Evolutionary conservation across 1,140 invertebrate species (phyloP).

Genomic region (Goniozus legneri): DNA sequence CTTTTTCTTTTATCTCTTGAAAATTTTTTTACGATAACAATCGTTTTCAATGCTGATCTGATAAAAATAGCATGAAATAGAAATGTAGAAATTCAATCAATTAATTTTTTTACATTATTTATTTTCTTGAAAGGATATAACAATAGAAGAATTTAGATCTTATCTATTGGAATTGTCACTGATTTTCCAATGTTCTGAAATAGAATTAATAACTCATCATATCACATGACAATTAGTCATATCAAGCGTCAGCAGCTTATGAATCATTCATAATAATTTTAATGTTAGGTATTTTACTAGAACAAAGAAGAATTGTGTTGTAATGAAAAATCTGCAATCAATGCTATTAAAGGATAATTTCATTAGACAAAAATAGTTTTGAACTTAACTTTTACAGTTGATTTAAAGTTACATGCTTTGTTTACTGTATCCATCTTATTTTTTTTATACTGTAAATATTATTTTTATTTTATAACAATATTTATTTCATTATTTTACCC

Average conservation of each 20-base stretch:
- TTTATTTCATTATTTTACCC: slow-evolving; percentile 34
- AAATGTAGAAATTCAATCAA: not conserved
- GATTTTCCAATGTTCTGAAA: no score
- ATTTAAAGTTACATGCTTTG: no score
- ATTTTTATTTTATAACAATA: slow-evolving; percentile 6
- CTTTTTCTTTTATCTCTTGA: no score
- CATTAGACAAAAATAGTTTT: not conserved
- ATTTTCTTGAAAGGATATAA: not conserved
- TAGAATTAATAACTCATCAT: not conserved
- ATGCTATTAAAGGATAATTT: not conserved
- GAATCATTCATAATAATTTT: not conserved
- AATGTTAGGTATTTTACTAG: not conserved
- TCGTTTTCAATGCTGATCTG: not conserved
- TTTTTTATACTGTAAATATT: not conserved
- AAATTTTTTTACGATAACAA: no score
- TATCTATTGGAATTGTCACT: no score
- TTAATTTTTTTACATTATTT: not conserved
- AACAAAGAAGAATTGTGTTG: not conserved
- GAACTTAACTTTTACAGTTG: not conserved
- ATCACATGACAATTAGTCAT: slow-evolving; percentile 4
- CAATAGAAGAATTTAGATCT: not conserved
- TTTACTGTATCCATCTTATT: no score
- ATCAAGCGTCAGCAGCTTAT: no score
- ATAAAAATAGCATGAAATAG: not conserved
- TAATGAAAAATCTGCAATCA: slow-evolving; percentile 5